These are phyloP conservation scores for Rhadina sibilatrix DNA, from an alignment of 2,113 vertebrate species.

Conservation along the genomic window DNA sequence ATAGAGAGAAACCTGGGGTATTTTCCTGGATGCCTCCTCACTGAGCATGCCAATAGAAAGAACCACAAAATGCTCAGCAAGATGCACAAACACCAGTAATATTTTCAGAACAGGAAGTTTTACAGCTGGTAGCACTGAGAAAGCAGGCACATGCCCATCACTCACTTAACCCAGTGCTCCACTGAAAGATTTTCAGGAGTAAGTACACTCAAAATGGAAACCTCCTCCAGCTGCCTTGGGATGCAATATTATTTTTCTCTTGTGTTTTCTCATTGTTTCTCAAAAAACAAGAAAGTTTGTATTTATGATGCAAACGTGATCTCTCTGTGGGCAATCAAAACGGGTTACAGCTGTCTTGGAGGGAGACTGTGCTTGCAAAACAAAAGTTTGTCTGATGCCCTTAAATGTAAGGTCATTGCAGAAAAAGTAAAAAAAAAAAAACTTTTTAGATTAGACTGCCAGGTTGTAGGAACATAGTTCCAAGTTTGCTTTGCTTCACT, in stretches of 20 bases:
- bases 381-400: not conserved
- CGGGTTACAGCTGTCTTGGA: not conserved
- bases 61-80: rapidly evolving
- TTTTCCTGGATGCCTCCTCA: not conserved
- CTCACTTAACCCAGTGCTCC: not conserved
- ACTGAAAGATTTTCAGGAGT: not conserved
- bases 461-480: not conserved
- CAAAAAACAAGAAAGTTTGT: not conserved
- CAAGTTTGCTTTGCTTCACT: not conserved
- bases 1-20: not conserved
- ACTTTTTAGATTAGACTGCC: not conserved
- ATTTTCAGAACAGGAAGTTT: not conserved
- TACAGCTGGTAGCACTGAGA: not conserved
- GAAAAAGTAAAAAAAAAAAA: not conserved
- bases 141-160: not conserved
- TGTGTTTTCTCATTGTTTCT: not conserved
- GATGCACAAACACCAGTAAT: not conserved
- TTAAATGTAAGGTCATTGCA: not conserved
- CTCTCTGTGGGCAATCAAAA: not conserved
- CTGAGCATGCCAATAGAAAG: not conserved
- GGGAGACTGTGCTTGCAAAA: not conserved
- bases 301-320: not conserved
- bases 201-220: not conserved
- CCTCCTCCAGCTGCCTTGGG: not conserved
- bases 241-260: not conserved